phyloP scores from a whole-genome alignment of 2,888 invertebrate genomes.

The Clunio marinus region DNA sequence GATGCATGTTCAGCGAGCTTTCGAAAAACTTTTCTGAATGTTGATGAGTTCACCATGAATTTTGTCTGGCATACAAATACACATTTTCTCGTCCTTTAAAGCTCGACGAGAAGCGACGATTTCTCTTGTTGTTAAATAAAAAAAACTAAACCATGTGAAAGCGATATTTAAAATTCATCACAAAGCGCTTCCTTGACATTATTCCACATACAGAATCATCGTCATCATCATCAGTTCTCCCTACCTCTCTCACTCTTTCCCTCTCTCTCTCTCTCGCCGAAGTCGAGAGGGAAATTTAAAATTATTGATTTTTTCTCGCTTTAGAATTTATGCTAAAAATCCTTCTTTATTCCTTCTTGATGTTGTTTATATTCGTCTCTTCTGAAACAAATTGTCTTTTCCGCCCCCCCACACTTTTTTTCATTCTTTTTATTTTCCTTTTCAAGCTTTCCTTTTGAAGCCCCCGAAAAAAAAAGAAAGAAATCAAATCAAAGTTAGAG shows the following conservation, averaged over 20 bases:
- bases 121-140: slow-evolving; percentile 9
- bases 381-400: neutral
- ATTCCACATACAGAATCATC: slow-evolving; percentile 30
- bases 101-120: neutral
- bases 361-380: slow-evolving; percentile 10
- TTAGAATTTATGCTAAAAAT: slow-evolving; percentile 9
- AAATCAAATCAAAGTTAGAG: slow-evolving; percentile 18
- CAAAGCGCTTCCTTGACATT: slow-evolving; percentile 39
- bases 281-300: slow-evolving; percentile 38
- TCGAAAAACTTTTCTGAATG: slow-evolving; percentile 20
- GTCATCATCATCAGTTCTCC: slow-evolving; percentile 15
- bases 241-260: neutral
- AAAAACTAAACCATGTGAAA: slow-evolving; percentile 22
- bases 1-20: neutral
- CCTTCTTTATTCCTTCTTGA: neutral
- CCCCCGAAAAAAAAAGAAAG: neutral
- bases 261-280: neutral
- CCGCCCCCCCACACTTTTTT: no score
- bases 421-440: no score
- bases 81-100: slow-evolving; percentile 8
- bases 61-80: slow-evolving; percentile 14
- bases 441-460: no score
- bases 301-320: slow-evolving; percentile 38
- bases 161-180: slow-evolving; percentile 39
- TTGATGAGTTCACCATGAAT: slow-evolving; percentile 23